These are phyloP conservation scores for Phalanger gymnotis DNA, from an alignment of 2,797 vertebrate genomes.

Conservation along the genomic window DNA sequence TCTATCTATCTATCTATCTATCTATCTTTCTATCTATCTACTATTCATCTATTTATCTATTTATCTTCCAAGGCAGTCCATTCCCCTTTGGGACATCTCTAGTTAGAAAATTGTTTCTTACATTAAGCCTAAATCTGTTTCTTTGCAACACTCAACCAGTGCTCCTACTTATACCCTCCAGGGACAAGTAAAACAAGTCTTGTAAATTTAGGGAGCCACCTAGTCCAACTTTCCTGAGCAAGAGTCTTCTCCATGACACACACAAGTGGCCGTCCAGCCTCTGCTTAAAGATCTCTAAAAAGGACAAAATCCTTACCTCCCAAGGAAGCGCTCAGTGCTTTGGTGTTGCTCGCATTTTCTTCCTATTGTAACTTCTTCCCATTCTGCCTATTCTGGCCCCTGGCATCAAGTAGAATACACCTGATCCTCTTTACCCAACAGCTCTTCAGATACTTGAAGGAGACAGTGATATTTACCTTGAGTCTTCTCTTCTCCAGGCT, in stretches of 20 bases:
- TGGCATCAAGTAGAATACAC: background rate
- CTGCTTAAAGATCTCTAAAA: background rate
- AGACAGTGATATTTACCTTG: background rate
- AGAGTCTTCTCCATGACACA: background rate
- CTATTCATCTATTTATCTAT: background rate
- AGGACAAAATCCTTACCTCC: background rate
- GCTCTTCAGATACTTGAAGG: background rate
- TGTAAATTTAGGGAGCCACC: background rate
- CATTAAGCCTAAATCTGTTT: background rate
- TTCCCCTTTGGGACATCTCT: background rate
- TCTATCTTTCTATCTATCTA: background rate
- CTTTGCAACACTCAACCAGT: background rate
- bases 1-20: background rate
- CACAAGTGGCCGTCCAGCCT: background rate
- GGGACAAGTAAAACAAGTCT: background rate
- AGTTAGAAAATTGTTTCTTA: background rate
- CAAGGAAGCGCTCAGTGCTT: background rate
- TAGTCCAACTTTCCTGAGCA: background rate
- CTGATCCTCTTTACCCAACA: background rate
- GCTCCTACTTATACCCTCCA: background rate
- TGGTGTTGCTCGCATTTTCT: background rate
- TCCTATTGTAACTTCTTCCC: background rate
- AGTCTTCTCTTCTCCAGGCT: background rate
- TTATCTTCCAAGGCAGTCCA: background rate
- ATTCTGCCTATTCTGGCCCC: background rate